phyloP scores from a whole-genome alignment of 2,888 invertebrate species.

The Lucinisca nassula region DNA sequence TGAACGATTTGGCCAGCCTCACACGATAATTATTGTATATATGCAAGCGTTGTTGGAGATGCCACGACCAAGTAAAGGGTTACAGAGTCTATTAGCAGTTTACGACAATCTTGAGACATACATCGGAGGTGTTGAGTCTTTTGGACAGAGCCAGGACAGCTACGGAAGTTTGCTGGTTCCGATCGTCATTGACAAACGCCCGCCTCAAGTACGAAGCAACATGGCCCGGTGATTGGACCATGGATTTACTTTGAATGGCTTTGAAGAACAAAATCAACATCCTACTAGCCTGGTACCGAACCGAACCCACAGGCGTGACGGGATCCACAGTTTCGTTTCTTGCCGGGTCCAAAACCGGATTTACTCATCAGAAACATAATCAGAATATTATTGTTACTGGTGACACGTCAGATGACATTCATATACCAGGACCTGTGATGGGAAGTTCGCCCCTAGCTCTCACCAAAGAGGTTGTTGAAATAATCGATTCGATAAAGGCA shows the following conservation, averaged over 20 bases:
- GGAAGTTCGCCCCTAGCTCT: no score
- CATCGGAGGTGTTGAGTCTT: conserved; percentile 45
- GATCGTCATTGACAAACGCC: conserved; percentile 42
- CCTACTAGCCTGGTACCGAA: not conserved
- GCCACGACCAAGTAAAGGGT: conserved; percentile 10
- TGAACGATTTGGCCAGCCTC: conserved; percentile 20
- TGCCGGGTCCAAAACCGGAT: not conserved
- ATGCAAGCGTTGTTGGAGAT: conserved; percentile 41
- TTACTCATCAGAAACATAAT: no score
- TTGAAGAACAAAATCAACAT: conserved; percentile 40
- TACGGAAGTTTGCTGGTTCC: conserved; percentile 44
- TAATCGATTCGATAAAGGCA: no score
- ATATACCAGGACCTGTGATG: no score
- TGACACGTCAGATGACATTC: no score
- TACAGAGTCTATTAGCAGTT: conserved; percentile 17
- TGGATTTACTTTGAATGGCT: conserved; percentile 21
- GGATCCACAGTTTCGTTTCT: not conserved
- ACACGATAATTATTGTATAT: not conserved
- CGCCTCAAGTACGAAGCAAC: conserved; percentile 17
- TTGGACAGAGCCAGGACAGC: conserved; percentile 38
- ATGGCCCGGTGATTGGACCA: conserved; percentile 27
- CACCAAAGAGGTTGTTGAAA: no score
- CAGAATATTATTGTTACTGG: no score
- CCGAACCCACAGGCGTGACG: not conserved
- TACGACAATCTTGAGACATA: conserved; percentile 46